Base-by-base conservation (phyloP, 2,888 invertebrate species). In the Dolichomitus sp. region DNA sequence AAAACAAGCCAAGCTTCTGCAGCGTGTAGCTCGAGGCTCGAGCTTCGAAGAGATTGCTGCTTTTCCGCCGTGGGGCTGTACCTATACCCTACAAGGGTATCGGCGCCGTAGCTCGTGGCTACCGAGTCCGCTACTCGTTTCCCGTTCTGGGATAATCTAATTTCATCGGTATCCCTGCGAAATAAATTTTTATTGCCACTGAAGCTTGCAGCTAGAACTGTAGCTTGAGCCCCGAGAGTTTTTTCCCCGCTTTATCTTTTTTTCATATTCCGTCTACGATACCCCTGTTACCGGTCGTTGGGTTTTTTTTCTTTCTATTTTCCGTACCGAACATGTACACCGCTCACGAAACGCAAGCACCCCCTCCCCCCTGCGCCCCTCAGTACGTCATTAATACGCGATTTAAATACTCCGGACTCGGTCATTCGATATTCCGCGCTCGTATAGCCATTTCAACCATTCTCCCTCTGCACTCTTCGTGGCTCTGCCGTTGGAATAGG, bases 101-200 rank as follows among this genome's bases (percentile, higher is more conserved):
- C 66, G 83, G 69, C 75, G 45, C 61, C 48, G 27, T 23, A 52
- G 52, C 54, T 57, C 69, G 79, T 77, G 79, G 82, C 82, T 72
- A 82, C 83, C 70, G 63, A 72, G 79, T 83, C 77, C 73, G 75
- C 74, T 81, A 73, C 75, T 87, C 84, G 84, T 83, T 84, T 83
- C 70, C 66, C 81, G 75, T 69, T 87, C 86, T 84, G 84, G 86
- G 80, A 88, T 89, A 89, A 89, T 90, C 87, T 88, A 90, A 89
- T 90, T 89, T 85, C 85, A 84, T 84, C 83, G 79, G 84, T 84
- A 82, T 83, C 80, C 75, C 72, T 61, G 82, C 45, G 84, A 87
- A 88, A 89, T 88, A 88, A 89, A 89, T 88, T 89, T 89, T 88
- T 89, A 89, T 89, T 86, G 87, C 85, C 72, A 82, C 81, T 85